Conservation (phyloP, 2,113 vertebrate genomes). For the Notothenia coriiceps region DNA sequence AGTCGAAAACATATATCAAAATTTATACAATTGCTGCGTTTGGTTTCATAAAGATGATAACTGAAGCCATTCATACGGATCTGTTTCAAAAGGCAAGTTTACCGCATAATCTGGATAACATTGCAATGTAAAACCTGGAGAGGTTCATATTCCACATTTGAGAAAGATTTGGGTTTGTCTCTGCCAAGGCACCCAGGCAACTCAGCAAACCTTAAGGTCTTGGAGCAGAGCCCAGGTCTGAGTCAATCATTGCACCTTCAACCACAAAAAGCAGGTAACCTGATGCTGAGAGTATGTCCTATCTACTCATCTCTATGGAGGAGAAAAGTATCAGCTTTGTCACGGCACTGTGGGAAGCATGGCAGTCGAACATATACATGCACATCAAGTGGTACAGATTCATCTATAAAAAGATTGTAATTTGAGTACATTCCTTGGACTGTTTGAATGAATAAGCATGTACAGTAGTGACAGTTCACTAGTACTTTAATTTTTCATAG, state of each 20-base stretch:
- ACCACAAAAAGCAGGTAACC: conserved; percentile 39
- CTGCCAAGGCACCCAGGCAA: conserved; percentile 5
- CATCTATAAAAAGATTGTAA: neutral
- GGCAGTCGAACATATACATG: conserved; percentile 9
- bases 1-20: neutral
- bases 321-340: conserved; percentile 27
- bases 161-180: conserved; percentile 5
- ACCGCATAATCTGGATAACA: neutral
- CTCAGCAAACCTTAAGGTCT: conserved; percentile 10
- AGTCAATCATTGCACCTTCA: conserved; percentile 38
- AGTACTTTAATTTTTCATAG: neutral
- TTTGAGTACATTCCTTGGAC: neutral
- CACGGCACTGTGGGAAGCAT: conserved; percentile 3
- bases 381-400: neutral
- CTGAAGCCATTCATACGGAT: neutral
- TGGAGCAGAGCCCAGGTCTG: conserved; percentile 41
- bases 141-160: conserved; percentile 8
- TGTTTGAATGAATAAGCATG: neutral
- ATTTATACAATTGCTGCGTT: neutral
- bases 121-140: conserved; percentile 1
- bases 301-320: conserved; percentile 56
- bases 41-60: neutral
- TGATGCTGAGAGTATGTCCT: conserved; percentile 48
- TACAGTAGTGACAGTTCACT: neutral
- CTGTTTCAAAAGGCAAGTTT: neutral